Base-by-base conservation (phyloP, 1,140 invertebrate genomes). In the Leptestheria dahalacensis region DNA sequence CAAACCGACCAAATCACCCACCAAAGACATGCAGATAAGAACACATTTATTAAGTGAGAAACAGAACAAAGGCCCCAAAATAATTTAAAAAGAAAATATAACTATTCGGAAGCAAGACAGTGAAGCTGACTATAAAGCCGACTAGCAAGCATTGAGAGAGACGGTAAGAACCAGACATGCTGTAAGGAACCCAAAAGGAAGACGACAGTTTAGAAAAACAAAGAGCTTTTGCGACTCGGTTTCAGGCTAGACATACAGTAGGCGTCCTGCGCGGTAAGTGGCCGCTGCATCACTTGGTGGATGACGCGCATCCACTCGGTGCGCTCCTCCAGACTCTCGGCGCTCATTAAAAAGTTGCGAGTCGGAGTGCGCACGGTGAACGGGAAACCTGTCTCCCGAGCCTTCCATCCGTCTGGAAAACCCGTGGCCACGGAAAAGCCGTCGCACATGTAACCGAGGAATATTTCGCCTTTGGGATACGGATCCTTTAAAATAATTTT, bases 381-480 rank as follows among this genome's bases (percentile, higher is more conserved):
- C n/a, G 82, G 81, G 69, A 82, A 88, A 2, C 69, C 71, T 9
- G 82, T 79, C 65, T 83, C 81, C 63, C 85, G 82, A 66, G 82
- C 82, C 63, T 66, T 72, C 64, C 79, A 82, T 21, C 84, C 84
- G 21, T 76, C 72, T 15, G 83, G 79, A 24, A 65, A 79, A 75
- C 71, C 74, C 60, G 61, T 81, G 74, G 23, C 75, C 69, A 88
- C 76, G 51, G 76, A 78, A 68, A 84, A 92, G 2, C 85, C 85
- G 63, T 86, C 84, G 56, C 80, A 78, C 68, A 75, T 75, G 65
- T 88, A 78, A 10, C 90, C 86, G 62, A 94, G 74, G 70, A 91
- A 92, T 61, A 93, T 86, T 77, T 93, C 89, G 59, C 89, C 89
- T 75, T 91, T 91, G 0, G 90, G 85, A 74, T 86, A 85, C 1